Conservation (phyloP, 1,140 invertebrate species). For the Pentalonia nigronervosa region DNA sequence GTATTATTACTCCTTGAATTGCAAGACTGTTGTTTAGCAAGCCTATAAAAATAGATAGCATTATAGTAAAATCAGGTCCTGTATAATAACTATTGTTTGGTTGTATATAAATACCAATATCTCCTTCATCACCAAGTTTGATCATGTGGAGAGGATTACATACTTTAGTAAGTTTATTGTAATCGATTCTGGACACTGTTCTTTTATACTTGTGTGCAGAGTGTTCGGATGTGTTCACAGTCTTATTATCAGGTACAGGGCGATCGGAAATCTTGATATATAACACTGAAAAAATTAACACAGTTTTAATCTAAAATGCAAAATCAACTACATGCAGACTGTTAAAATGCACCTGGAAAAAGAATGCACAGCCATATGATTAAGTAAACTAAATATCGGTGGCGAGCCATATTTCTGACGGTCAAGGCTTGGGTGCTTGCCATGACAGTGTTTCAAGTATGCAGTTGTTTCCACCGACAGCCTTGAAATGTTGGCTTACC, state of each 20-base stretch:
- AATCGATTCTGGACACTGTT: not conserved
- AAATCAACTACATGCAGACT: not conserved
- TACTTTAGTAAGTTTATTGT: not conserved
- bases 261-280: slow-evolving; percentile 46
- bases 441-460: not conserved
- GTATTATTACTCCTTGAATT: slow-evolving; percentile 78
- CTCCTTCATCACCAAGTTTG: slow-evolving; percentile 73
- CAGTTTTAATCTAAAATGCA: not conserved
- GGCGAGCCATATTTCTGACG: slow-evolving; percentile 7
- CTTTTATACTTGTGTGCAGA: not conserved
- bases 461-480: not conserved
- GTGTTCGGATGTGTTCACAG: not conserved
- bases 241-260: not conserved
- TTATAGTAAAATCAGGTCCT: not conserved
- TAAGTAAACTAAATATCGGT: slow-evolving; percentile 33
- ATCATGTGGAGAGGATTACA: slow-evolving; percentile 15
- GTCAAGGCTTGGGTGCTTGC: not conserved
- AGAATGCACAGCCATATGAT: slow-evolving; percentile 43
- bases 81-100: not conserved
- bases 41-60: slow-evolving; percentile 64
- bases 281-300: not conserved
- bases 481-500: not conserved
- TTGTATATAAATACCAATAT: slow-evolving; percentile 38
- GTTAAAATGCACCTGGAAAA: slow-evolving; percentile 6
- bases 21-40: slow-evolving; percentile 71